Percentiles rank a stretch among this genome's conserved stretches.
Conservation (phyloP, 2,113 vertebrate genomes). For the Mohoua ochrocephala region DNA sequence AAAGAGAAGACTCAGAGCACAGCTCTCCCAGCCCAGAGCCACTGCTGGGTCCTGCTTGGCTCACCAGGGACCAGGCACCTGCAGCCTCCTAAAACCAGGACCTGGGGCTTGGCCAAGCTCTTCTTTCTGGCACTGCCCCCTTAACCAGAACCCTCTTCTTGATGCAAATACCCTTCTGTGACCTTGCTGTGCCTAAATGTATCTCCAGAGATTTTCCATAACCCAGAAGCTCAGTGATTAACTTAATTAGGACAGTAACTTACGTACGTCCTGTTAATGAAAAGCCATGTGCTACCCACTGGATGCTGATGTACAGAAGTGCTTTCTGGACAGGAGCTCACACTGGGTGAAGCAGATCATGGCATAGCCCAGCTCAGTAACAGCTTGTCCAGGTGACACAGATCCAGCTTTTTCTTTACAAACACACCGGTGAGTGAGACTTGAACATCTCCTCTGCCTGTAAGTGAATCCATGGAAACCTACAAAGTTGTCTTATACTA, state of each 20-base stretch:
- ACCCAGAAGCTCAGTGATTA: neutral
- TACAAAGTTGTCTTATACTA: neutral
- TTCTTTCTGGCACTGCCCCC: neutral
- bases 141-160: neutral
- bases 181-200: neutral
- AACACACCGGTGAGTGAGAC: neutral
- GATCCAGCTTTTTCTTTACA: neutral
- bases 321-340: neutral
- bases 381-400: neutral
- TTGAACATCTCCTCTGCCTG: neutral
- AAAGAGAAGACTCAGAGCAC: neutral
- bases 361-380: neutral
- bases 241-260: neutral
- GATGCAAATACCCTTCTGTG: neutral
- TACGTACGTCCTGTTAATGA: neutral
- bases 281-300: neutral
- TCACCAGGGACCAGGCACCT: rapidly evolving
- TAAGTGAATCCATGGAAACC: neutral
- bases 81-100: neutral
- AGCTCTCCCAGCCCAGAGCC: neutral
- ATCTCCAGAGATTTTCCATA: neutral
- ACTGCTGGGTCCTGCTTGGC: neutral
- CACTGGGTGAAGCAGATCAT: neutral
- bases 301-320: neutral
- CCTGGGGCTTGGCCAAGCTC: neutral